Base-by-base conservation (phyloP, 2,113 vertebrate genomes). In the Corvus moneduloides region DNA sequence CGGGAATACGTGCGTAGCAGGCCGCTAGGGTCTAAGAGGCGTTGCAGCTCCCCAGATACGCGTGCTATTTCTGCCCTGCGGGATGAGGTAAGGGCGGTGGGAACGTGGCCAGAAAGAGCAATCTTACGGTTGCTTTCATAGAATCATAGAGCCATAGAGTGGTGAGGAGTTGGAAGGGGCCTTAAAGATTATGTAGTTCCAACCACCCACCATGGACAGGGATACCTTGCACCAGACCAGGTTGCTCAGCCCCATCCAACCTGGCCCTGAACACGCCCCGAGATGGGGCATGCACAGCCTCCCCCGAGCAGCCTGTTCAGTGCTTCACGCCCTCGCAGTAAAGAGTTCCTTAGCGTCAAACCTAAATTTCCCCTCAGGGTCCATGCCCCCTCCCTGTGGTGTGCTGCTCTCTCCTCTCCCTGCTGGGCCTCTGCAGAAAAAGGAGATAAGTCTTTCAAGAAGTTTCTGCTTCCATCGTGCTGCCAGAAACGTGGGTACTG, bases 301-400 rank as follows among this genome's bases (percentile, higher is more conserved):
- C 10, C 19, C 7, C 7, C 1, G 5, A 19, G 33, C 33, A 33
- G 8, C 37, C 27, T 32, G 20, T 21, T 21, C 10, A 12, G 33
- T 21, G 16, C 39, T 30, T n/a, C 24, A 18, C 0, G 0, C 6
- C 9, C 11, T 13, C 16, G 6, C 30, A 39, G 14, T n/a, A 15
- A 24, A 39, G 19, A 30, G 21, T 62, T 76, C 22, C 2, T 24
- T 7, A 8, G 30, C 10, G 30, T 18, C 14, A 28, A 7, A 17
- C 22, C 11, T 61, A 6, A 22, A 32, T 32, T 33, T 35, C 17
- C 26, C 8, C 24, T 22, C 15, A 3, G 0, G 0, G n/a, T 39
- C 7, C 11, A 2, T 33, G 19, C 4, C 5, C 4, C 2, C 1
- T 32, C 12, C 9, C 2, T 21, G 2, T 1, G 1, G 3, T 1